Percentiles rank a stretch among this genome's conserved stretches.
Evolutionary conservation across 2,888 invertebrate species (phyloP).

Genomic region (Theretra japonica): DNA sequence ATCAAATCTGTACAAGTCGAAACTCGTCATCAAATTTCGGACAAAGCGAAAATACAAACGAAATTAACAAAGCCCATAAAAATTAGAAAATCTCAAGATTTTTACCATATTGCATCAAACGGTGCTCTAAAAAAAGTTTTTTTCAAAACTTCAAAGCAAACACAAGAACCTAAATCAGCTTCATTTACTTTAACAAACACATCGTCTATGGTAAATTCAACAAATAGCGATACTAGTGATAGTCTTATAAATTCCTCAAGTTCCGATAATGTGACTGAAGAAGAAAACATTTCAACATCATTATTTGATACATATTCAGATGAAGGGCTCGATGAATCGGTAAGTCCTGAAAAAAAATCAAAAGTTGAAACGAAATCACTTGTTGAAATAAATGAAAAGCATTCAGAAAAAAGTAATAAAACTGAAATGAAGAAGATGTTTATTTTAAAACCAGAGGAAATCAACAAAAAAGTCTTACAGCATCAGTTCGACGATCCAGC

Average conservation of each 20-base stretch:
- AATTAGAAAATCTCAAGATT: slow-evolving; percentile 66
- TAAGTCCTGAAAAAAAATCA: background rate
- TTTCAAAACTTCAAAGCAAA: slow-evolving; percentile 6
- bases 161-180: background rate
- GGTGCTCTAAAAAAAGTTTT: slow-evolving; percentile 47
- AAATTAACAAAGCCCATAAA: slow-evolving; percentile 70
- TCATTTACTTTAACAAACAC: background rate
- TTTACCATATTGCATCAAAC: slow-evolving; percentile 60
- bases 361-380: background rate
- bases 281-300: too few relatives aligned
- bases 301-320: background rate
- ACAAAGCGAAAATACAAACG: slow-evolving; percentile 33
- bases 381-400: slow-evolving; percentile 44
- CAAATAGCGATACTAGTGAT: background rate
- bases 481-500: slow-evolving; percentile 26
- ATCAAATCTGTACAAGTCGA: slow-evolving; percentile 30
- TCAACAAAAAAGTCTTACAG: slow-evolving; percentile 61
- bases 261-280: background rate
- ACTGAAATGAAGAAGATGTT: slow-evolving; percentile 53
- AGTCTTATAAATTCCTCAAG: background rate
- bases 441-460: slow-evolving; percentile 78
- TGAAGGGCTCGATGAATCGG: background rate
- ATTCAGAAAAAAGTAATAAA: slow-evolving; percentile 40
- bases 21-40: slow-evolving; percentile 26
- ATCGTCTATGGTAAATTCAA: background rate